Conservation (phyloP, 2,888 invertebrate species). For the Fissipunctia ypsillon region DNA sequence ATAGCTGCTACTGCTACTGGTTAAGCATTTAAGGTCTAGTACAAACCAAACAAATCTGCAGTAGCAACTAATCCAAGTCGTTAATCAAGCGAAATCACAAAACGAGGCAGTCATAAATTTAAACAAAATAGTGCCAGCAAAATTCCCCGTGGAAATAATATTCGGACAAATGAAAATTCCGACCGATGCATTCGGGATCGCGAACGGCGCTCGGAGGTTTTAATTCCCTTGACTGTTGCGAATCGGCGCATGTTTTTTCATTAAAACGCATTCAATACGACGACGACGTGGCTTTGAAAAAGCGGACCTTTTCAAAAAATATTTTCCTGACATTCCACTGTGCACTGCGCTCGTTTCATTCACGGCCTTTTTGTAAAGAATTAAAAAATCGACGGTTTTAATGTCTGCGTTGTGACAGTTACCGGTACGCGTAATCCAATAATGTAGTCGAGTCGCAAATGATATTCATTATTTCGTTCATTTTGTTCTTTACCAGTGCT, state of each 20-base stretch:
- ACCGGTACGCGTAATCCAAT: slow-evolving; percentile 56
- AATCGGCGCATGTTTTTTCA: slow-evolving; percentile 91
- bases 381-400: slow-evolving; percentile 76
- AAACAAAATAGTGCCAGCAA: slow-evolving; percentile 77
- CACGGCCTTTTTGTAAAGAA: slow-evolving; percentile 78
- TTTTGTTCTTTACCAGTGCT: neutral
- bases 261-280: slow-evolving; percentile 91
- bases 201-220: slow-evolving; percentile 84
- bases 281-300: slow-evolving; percentile 89
- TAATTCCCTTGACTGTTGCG: slow-evolving; percentile 90
- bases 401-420: slow-evolving; percentile 61
- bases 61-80: slow-evolving; percentile 72
- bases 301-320: slow-evolving; percentile 89
- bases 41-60: slow-evolving; percentile 45
- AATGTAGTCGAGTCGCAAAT: slow-evolving; percentile 30
- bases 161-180: slow-evolving; percentile 88
- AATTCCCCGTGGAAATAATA: slow-evolving; percentile 85
- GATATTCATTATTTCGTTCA: slow-evolving; percentile 20
- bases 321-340: slow-evolving; percentile 87
- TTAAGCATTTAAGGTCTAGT: slow-evolving; percentile 4
- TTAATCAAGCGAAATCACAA: slow-evolving; percentile 76
- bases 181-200: slow-evolving; percentile 82
- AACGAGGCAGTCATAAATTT: slow-evolving; percentile 76
- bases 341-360: slow-evolving; percentile 81
- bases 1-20: neutral